Evolutionary conservation across 2,113 vertebrate genomes (phyloP), one percentile per base, ranked within the genome.

Genomic region (Cebus imitator): DNA sequence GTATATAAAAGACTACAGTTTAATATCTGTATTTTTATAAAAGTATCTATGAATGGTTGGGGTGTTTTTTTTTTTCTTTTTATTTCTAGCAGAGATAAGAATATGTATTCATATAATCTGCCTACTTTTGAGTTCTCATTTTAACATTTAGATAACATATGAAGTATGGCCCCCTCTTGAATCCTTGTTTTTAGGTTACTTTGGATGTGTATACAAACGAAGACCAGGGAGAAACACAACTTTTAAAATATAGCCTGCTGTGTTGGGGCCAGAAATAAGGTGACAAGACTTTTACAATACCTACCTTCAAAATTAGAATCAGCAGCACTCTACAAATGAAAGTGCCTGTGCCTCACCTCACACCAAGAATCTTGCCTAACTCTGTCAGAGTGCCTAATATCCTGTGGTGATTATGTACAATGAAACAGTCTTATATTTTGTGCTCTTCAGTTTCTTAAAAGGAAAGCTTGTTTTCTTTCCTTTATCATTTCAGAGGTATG

Each of bases 311-410:
- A 97, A 95, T 97, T 96, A 98, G 98, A 97, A 5, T 88, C 90
- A 98, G 94, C 91, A 98, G 97, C 94, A 95, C 95, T 88, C 92
- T 95, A 80, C 90, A 95, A 93, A 92, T 95, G 43, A 85, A 98
- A 99, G 98, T 99, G 98, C 98, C 98, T 98, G 98, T 94, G 32
- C 98, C 97, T 98, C 97, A 97, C 97, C 94, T 98, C 96, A 92
- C 97, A 97, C 92, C 85, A 78, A 93, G 96, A 98, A 96, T 88
- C 96, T 95, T 97, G 94, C 98, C 96, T 84, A 88, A 95, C 89
- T 2, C 35, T 18, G 97, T 97, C 82, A 1, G 95, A 98, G 98
- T 99, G 98, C 98, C 98, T 98, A 90, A 98, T 64, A 64, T 98
- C 93, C 97, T 61, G 92, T 98, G 97, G 10, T 72, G 89, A 94